These are phyloP conservation scores for Urocitellus parryii DNA, from an alignment of 2,113 vertebrate species.

Conservation along the genomic window DNA sequence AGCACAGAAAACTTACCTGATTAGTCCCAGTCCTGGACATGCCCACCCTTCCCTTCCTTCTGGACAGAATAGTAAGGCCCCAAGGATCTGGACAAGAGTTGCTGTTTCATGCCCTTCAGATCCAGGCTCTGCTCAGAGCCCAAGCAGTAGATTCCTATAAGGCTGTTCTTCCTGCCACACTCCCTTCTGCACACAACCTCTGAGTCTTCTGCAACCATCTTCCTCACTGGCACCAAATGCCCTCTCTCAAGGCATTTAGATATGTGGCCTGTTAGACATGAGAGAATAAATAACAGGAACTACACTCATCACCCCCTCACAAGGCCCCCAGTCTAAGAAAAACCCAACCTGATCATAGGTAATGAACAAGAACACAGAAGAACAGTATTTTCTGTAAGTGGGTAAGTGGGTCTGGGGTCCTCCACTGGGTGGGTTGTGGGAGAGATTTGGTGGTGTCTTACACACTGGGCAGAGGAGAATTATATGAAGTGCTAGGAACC, in stretches of 20 bases:
- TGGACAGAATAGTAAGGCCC: not conserved
- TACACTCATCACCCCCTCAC: not conserved
- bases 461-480: not conserved
- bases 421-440: not conserved
- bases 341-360: not conserved
- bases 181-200: not conserved
- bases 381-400: not conserved
- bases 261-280: not conserved
- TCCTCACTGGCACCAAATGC: not conserved
- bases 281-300: constrained; percentile 5
- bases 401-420: not conserved
- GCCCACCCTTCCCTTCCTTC: not conserved
- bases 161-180: not conserved
- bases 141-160: not conserved
- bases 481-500: not conserved
- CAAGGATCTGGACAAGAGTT: not conserved
- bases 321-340: not conserved
- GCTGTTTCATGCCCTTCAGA: not conserved
- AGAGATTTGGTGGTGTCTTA: not conserved
- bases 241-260: not conserved
- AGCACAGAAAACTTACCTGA: not conserved
- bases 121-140: not conserved
- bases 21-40: not conserved
- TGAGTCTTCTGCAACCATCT: not conserved
- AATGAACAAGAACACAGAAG: not conserved